Base-by-base conservation (phyloP, 2,888 invertebrate genomes). In the Lottia gigantea region DNA sequence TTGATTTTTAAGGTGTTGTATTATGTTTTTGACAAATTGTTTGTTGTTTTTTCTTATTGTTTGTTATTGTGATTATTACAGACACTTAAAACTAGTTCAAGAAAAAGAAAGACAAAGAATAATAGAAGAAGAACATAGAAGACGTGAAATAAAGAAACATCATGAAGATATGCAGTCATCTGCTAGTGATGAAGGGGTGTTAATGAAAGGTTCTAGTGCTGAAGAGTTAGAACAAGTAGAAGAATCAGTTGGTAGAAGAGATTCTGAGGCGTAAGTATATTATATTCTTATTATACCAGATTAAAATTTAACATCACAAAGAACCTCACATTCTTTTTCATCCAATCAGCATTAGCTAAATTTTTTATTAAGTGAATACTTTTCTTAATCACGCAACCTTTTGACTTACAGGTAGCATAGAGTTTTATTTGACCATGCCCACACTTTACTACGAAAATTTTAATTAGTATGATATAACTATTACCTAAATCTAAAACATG, bases 131-230 rank as follows among this genome's bases (percentile, higher is more conserved):
- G 68, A 78, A 68, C 71, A 26, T 15, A 40, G 46, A 40, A 46
- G 55, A 26, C 40, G 40, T 40, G 40, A 40, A 40, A 40, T 40
- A 8, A 63, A 69, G 55, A 67, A 70, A 61, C 62, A 46, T 23
- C 67, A 76, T 19, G 82, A 85, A 68, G 82, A 84, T 67, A 71
- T 81, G 66, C 80, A 82, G 68, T 90, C 90, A 2, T 87, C 89
- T n/a, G 90, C 90, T 66, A 90, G 90, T 76, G 91, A 91, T 76
- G 91, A 91, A 80, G 90, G 91, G 4, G 90, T 91, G 70, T 82
- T 89, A 25, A 88, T 89, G 8, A 91, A 91, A 82, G 91, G 90
- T 74, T 91, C 90, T 66, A 91, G 91, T 84, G 91, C 91, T 74
- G 91, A 91, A 81, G 85, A 87, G 66, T 74, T 86, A 69, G 85